Evolutionary conservation across 2,888 invertebrate species (phyloP), one percentile per base, ranked within the genome.

Genomic region (Sisyra terminalis): DNA sequence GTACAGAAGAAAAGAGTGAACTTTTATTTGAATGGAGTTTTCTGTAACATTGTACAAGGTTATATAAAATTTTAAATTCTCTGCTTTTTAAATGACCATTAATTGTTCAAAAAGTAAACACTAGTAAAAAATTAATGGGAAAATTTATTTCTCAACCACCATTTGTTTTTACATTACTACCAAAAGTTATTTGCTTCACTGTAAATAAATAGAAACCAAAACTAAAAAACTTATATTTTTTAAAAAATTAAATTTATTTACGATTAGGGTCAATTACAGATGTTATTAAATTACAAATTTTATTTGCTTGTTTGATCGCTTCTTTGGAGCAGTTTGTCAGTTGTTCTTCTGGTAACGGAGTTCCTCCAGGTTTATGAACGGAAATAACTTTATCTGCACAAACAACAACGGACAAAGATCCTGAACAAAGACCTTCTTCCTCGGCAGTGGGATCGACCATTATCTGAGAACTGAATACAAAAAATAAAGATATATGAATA

Each of bases 391-490:
- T 63, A n/a, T 66, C 66, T 46, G 74, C 69, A 49, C 75, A 75
- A 48, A 73, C 71, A 37, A 78, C 78, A 35, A 86, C 63, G 44
- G 78, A 78, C 41, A 82, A 57, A 49, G 70, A 70, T n/a, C 79
- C 75, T 42, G 73, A 70, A 52, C 79, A 74, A 50, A 84, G 68
- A 50, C 69, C 70, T 65, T 88, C 88, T 64, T 89, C 89, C 60
- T 86, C 84, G n/a, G 70, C 64, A 30, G 82, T 78, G 24, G 88
- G 88, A 60, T 89, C 88, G n/a, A 72, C 71, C 49, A 86, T 57
- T 38, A 83, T 59, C 29, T 75, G 62, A 50, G 24, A 24, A 24
- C 24, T 24, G 7, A 24, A 24, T 7, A 24, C n/a, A n/a, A n/a
- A n/a, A n/a, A n/a, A n/a, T n/a, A n/a, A n/a, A n/a, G n/a, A n/a